Evolutionary conservation across 2,888 invertebrate species (phyloP).

Genomic region (Pegoplata infirma): DNA sequence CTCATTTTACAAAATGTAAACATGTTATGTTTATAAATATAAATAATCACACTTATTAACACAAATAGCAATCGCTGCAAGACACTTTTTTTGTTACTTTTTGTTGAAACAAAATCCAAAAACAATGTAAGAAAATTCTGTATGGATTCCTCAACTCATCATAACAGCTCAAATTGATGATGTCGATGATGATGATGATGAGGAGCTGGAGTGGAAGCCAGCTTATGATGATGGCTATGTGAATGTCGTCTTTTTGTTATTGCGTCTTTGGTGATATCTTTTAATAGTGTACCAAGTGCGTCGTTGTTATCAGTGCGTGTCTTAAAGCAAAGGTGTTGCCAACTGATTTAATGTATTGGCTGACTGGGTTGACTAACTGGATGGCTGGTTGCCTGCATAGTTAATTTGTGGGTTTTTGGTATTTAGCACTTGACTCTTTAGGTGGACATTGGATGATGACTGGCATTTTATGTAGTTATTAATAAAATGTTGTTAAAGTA

Average conservation of each 20-base stretch:
- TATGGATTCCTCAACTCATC: background rate
- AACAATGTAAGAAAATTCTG: constrained; percentile 31
- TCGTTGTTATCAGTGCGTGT: constrained; percentile 71
- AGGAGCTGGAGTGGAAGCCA: constrained; percentile 46
- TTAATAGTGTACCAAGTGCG: constrained; percentile 39
- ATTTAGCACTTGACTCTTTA: constrained; percentile 2
- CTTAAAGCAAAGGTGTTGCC: constrained; percentile 75
- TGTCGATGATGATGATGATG: too few species aligned
- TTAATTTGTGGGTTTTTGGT: background rate
- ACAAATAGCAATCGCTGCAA: constrained; percentile 48
- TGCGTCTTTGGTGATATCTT: constrained; percentile 48
- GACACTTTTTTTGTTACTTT: too few species aligned
- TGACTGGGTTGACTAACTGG: constrained; percentile 10
- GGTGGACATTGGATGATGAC: constrained; percentile 40
- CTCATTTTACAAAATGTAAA: constrained; percentile 78
- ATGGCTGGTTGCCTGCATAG: background rate
- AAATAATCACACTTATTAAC: constrained; percentile 76
- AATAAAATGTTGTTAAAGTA: constrained; percentile 66
- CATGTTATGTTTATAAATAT: constrained; percentile 77
- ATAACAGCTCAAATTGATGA: constrained; percentile 41
- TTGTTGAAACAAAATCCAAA: too few species aligned
- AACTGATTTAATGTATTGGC: constrained; percentile 66
- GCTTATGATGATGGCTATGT: constrained; percentile 15
- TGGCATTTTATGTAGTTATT: constrained; percentile 60
- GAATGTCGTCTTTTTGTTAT: too few species aligned